Conservation (phyloP, 2,797 vertebrate species). For the Numenius phaeopus region DNA sequence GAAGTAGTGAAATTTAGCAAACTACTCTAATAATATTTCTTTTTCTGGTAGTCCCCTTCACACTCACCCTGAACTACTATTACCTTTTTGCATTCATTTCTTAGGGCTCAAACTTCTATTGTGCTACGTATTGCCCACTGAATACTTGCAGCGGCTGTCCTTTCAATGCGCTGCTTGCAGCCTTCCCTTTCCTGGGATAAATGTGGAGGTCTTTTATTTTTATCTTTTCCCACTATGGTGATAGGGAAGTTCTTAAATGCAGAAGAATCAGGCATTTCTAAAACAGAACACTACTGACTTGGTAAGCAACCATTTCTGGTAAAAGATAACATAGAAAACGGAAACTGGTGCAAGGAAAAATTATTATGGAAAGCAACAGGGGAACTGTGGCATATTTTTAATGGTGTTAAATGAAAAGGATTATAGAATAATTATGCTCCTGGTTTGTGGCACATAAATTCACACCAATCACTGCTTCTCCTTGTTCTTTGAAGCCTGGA, state of each 20-base stretch:
- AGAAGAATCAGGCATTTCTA: background rate
- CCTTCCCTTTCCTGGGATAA: background rate
- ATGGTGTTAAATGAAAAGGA: background rate
- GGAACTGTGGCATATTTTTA: background rate
- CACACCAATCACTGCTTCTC: background rate
- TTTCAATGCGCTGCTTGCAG: background rate
- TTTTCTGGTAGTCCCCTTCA: background rate
- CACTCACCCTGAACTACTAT: background rate
- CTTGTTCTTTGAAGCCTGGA: background rate
- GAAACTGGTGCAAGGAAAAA: background rate
- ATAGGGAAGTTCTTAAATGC: background rate
- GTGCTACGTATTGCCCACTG: rapidly evolving
- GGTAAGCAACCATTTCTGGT: background rate
- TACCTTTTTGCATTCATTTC: background rate
- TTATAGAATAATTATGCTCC: background rate
- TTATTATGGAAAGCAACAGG: background rate
- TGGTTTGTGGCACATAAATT: background rate
- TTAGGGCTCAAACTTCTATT: background rate
- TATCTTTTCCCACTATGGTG: background rate
- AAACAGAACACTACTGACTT: background rate
- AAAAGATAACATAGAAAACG: background rate
- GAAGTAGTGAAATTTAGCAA: background rate
- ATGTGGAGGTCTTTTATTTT: rapidly evolving
- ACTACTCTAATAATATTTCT: background rate
- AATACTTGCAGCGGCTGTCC: background rate